Evolutionary conservation across 1,140 invertebrate genomes (phyloP), one percentile per base, ranked within the genome.

Genomic region (Microplitis mediator): DNA sequence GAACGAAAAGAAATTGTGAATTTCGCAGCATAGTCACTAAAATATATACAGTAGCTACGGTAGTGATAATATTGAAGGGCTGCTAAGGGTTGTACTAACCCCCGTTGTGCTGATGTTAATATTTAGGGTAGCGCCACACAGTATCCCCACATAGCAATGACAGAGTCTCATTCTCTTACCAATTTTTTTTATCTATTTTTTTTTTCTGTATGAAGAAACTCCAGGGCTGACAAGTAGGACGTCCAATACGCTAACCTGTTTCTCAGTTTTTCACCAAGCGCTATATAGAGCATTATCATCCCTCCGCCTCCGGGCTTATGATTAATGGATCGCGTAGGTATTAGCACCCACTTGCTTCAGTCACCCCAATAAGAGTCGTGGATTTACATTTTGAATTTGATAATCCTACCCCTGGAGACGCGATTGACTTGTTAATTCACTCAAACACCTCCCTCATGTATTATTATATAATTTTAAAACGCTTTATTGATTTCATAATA

Each of bases 361-460:
- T 39, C 69, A 72, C 70, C 75, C 69, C 60, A 45, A 67, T 32
- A 65, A 31, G n/a, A 16, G 23, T 39, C 58, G 52, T 51, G 73
- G 76, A 80, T 80, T 78, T 80, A 77, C 76, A 78, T 78, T 77
- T 74, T 71, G 72, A 80, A 78, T 80, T 80, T 80, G 74, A 80
- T 80, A 80, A 80, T 78, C 39, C 39, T 11, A 45, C 39, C 39
- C 39, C 39, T 45, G 8, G 39, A 45, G 39, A 45, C 39, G 39
- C 39, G 39, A 45, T 45, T 45, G 8, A 45, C 39, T 45, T 45
- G 39, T 45, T 45, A 45, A 45, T 45, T 45, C 39, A 45, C 52
- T 16, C 52, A 23, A 56, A 56, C 6, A 56, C 16, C 14, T n/a
- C n/a, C 52, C 16, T 56, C 16, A 56, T 14, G 6, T 14, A n/a